phyloP scores from a whole-genome alignment of 2,888 invertebrate genomes.

The Lasioglossum vierecki region DNA sequence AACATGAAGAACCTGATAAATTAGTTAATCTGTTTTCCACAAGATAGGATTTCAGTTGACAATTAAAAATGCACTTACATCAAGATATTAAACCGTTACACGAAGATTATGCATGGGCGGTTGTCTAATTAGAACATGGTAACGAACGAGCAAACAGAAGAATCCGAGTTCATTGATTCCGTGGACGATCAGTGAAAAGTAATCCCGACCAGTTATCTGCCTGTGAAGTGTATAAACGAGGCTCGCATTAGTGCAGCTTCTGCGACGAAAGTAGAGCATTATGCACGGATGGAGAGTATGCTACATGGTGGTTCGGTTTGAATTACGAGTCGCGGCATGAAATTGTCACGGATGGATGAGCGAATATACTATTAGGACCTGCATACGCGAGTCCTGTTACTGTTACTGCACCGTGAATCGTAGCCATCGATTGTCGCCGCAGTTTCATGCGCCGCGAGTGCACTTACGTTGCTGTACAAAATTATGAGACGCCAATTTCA shows the following conservation, averaged over 20 bases:
- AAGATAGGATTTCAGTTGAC: background rate
- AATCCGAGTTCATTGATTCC: background rate
- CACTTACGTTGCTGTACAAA: background rate
- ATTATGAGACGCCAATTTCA: background rate
- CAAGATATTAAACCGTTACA: background rate
- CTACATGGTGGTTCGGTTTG: constrained; percentile 30
- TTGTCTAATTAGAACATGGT: background rate
- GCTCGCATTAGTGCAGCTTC: background rate
- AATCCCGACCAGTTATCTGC: background rate
- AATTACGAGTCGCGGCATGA: constrained; percentile 31
- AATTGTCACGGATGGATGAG: constrained; percentile 32
- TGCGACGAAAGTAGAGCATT: constrained; percentile 3
- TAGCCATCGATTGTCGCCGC: constrained; percentile 14
- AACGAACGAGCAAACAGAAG: background rate
- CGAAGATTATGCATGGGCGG: background rate
- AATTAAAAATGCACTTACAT: background rate
- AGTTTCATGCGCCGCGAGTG: constrained; percentile 9
- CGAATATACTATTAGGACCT: constrained; percentile 37
- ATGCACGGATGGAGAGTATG: constrained; percentile 27
- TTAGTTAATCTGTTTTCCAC: background rate
- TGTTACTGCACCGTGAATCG: constrained; percentile 34
- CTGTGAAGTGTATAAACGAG: background rate
- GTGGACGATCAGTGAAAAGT: background rate
- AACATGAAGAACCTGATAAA: background rate
- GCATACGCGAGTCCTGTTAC: constrained; percentile 46